A percentile compares a stretch with the other conserved stretches of the same genome.
Conservation (phyloP, 2,797 vertebrate species). For the Esox lucius region DNA sequence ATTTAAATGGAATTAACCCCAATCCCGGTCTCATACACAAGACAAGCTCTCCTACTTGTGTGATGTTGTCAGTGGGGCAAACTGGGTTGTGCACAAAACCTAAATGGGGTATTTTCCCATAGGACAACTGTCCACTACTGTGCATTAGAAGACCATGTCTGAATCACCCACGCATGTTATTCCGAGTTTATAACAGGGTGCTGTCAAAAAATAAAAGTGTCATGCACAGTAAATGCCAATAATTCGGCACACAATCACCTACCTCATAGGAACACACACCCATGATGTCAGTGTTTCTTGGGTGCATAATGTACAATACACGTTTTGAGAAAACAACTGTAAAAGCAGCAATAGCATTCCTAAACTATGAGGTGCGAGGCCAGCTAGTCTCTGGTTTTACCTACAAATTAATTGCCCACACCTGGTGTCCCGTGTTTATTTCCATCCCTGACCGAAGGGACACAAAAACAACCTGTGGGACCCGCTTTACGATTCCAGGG, state of each 20-base stretch:
- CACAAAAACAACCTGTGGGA: too few species aligned
- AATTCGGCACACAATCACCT: not conserved
- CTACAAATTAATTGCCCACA: too few species aligned
- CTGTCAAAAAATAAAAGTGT: not conserved
- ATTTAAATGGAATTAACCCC: too few species aligned
- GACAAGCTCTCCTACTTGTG: not conserved
- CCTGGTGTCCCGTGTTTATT: too few species aligned
- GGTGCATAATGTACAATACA: not conserved
- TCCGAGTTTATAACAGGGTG: not conserved
- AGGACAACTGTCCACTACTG: not conserved
- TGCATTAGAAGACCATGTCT: not conserved
- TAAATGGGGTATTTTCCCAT: not conserved
- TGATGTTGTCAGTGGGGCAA: not conserved
- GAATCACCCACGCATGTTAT: not conserved
- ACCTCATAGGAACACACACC: not conserved
- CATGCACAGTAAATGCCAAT: not conserved
- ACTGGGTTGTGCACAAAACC: not conserved
- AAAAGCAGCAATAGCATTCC: not conserved
- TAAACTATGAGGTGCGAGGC: too few species aligned
- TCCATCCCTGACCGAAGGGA: too few species aligned
- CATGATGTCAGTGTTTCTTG: not conserved
- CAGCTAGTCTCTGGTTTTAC: too few species aligned
- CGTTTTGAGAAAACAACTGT: not conserved
- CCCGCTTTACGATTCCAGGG: too few species aligned
- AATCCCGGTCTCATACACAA: not conserved